Percentiles rank a stretch among this genome's conserved stretches.
These are phyloP conservation scores for Cacoxenus indagator DNA, from an alignment of 2,888 invertebrate genomes.

Conservation along the genomic window DNA sequence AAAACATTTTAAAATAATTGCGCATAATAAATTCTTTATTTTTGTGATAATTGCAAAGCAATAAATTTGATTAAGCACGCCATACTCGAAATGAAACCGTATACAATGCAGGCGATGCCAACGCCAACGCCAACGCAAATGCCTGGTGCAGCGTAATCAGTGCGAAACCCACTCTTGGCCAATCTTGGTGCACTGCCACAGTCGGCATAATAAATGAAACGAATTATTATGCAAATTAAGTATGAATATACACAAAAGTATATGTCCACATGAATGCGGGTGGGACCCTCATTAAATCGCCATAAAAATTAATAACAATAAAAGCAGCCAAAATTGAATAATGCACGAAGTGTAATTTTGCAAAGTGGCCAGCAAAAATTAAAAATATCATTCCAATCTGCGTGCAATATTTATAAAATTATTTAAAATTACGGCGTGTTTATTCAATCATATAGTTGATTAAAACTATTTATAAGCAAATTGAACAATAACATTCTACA, in stretches of 20 bases:
- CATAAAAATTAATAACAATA: slow-evolving; percentile 46
- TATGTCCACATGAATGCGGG: background rate
- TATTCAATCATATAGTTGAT: too few species aligned
- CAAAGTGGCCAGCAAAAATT: too few species aligned
- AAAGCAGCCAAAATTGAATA: background rate
- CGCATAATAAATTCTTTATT: slow-evolving; percentile 19
- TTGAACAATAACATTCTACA: too few species aligned
- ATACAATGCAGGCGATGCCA: background rate
- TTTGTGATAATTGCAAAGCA: slow-evolving; percentile 21
- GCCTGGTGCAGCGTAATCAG: background rate
- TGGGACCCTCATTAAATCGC: slow-evolving; percentile 43
- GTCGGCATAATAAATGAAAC: slow-evolving; percentile 19
- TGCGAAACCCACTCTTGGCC: too few species aligned
- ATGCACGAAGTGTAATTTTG: too few species aligned
- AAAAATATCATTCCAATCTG: too few species aligned
- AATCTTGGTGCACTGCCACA: background rate
- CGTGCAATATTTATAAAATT: too few species aligned
- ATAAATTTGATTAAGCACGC: slow-evolving; percentile 21
- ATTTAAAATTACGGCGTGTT: too few species aligned
- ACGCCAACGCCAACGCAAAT: background rate
- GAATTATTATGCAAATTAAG: slow-evolving; percentile 25
- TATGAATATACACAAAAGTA: background rate
- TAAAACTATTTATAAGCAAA: too few species aligned
- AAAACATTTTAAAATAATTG: background rate
- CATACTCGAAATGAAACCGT: background rate